Evolutionary conservation across 2,888 invertebrate species (phyloP), one percentile per base, ranked within the genome.

Genomic region (Netelia melanura): DNA sequence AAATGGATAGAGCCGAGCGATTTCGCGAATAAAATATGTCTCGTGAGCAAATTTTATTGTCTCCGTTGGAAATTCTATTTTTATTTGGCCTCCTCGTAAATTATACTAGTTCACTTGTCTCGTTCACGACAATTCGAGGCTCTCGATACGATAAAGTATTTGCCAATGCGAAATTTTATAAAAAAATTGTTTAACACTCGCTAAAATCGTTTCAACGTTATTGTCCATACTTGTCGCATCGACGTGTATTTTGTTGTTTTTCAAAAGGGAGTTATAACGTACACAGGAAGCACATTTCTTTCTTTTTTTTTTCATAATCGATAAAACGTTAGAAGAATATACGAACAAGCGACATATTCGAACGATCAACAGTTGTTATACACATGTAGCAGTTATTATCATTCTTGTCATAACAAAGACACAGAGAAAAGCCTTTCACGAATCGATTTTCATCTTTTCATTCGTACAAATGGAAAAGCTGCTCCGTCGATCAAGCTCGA

Each of bases 1-100:
- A 14, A 48, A 48, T 14, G 48, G 48, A 48, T 61, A 77, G 62
- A 62, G 30, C 67, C 48, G 25, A 23, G 14, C 54, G 70, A 81
- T 68, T 52, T 52, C 54, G n/a, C 44, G n/a, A 54, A 44, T 70
- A 44, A 62, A 61, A 62, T 70, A 82, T 65, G 64, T 64, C 14
- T 71, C n/a, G 1, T 5, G 38, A 6, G 65, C 58, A 79, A 14
- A 72, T 79, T 83, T 78, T 80, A 79, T 74, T 67, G 67, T 67
- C 62, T 80, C 72, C 25, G 64, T 70, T 0, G 17, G 38, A 44
- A 71, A 65, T 65, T 72, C 72, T 72, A 64, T 79, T 79, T 71
- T 70, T 79, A 71, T 62, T 30, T 68, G 76, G 21, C 30, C 77
- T 43, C 38, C 44, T 67, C 65, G 65, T 17, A 67, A 77, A 67